Base-by-base conservation (phyloP, 2,797 vertebrate species). In the Fundulus diaphanus region DNA sequence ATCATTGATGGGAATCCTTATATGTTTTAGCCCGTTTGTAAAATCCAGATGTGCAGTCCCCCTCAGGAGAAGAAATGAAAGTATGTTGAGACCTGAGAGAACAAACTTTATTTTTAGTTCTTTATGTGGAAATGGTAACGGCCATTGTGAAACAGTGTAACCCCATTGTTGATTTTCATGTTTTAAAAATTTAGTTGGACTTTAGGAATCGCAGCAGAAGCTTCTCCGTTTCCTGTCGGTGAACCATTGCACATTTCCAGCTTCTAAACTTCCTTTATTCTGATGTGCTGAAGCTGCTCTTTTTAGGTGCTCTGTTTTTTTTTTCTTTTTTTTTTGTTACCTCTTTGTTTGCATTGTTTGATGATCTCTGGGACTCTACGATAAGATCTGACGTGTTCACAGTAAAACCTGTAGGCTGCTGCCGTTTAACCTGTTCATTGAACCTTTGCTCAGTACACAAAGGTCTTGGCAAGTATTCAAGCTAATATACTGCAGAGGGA, bases 11-110 rank as follows among this genome's bases (percentile, higher is more conserved):
- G 70, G 71, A 81, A 77, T 9, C 5, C 4, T 35, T 49, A 35
- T 27, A 42, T 22, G 0, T 0, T 22, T 29, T 24, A 5, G 12
- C 1, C n/a, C 44, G 15, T 12, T 63, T 29, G 5, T 42, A 11
- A 44, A 63, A 31, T 46, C 0, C 2, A 5, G 9, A 22, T 27
- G 78, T 78, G 77, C 22, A 35, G 31, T 35, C 18, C 18, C 31
- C 37, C 37, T 31, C 68, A 5, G 13, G 20, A 65, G 35, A 65
- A 75, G 72, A 85, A 82, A 66, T 68, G 42, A 85, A 85, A 82
- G 16, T 20, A 1, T 44, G 4, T 24, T 7, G 2, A 24, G 15
- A 48, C 0, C 5, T 35, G 33, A 5, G 18, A 66, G n/a, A 42
- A 54, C 16, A 49, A 49, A 7, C 3, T 40, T 54, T 54, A 3